Evolutionary conservation across 2,113 vertebrate genomes (phyloP).

Genomic region (Bufo bufo): DNA sequence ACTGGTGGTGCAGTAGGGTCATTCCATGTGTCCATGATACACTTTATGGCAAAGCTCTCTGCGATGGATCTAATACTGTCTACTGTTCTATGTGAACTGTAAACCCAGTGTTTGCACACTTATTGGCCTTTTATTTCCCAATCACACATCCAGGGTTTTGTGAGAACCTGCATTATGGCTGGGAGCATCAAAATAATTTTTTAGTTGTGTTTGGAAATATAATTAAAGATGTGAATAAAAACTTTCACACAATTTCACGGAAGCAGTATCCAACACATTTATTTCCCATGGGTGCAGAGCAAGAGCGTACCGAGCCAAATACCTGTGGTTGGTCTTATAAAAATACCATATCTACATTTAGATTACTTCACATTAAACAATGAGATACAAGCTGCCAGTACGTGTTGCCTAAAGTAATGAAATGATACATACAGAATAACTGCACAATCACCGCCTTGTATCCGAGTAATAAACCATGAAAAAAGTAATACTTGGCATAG

Average conservation of each 20-base stretch:
- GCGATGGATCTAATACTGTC: background rate
- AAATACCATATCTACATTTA: conserved; percentile 40
- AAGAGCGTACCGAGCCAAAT: conserved; percentile 38
- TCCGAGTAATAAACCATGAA: background rate
- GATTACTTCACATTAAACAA: conserved; percentile 45
- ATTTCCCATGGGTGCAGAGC: conserved; percentile 54
- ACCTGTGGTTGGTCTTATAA: conserved; percentile 53
- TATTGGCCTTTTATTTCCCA: background rate
- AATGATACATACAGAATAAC: background rate
- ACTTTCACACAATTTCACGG: conserved; percentile 37
- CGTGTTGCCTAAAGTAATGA: conserved; percentile 49
- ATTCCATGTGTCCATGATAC: background rate
- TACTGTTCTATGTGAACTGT: background rate
- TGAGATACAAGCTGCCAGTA: conserved; percentile 45
- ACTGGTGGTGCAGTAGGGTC: background rate
- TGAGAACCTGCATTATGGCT: conserved; percentile 41
- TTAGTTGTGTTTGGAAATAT: conserved; percentile 12
- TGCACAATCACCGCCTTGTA: conserved; percentile 41
- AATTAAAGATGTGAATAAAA: conserved; percentile 44
- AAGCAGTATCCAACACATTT: conserved; percentile 31
- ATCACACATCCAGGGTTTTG: background rate
- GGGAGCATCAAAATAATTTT: conserved; percentile 27
- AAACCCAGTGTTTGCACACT: background rate
- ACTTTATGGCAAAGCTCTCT: background rate
- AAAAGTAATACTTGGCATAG: background rate